Evolutionary conservation across 2,113 vertebrate species (phyloP), one percentile per base, ranked within the genome.

Genomic region (Perccottus glenii): DNA sequence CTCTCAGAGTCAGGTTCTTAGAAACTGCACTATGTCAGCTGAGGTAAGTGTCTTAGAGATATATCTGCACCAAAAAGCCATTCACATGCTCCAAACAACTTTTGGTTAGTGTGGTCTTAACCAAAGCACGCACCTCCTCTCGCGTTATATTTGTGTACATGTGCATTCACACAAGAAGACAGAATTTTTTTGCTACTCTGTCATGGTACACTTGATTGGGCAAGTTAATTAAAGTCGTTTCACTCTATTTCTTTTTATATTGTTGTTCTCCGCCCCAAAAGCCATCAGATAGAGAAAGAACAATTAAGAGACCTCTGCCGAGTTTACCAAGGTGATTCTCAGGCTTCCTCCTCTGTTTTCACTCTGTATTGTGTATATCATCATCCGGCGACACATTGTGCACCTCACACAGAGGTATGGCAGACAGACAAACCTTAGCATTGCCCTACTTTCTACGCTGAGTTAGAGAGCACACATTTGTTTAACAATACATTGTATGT

Each of bases 141-240:
- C 3, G 10, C 60, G 2, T 52, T 42, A 40, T 42, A 66, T 55
- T 65, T 45, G 52, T 72, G 56, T 19, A 36, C 48, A 73, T 46
- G 32, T 56, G 4, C 45, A 55, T 4, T 15, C 45, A 42, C 43
- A 11, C 1, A 10, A 14, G 33, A 36, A 60, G 35, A 64, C 32
- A 64, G 11, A 64, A 61, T 9, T 35, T 55, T 62, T 36, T 40
- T 27, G 56, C 45, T 49, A 51, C 59, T 59, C 67, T 45, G 60
- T 70, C 52, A 70, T 5, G 27, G 45, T 49, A 67, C 59, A 64
- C 58, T 46, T 70, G 52, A 76, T 64, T 71, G 68, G 47, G 65
- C 36, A 58, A 70, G 70, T 48, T 70, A 56, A 76, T 80, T 80
- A 44, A 78, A 75, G 64, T n/a, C 5, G 16, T 19, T 19, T 7